Evolutionary conservation across 2,113 vertebrate species (phyloP).

Genomic region (Fulmarus glacialis): DNA sequence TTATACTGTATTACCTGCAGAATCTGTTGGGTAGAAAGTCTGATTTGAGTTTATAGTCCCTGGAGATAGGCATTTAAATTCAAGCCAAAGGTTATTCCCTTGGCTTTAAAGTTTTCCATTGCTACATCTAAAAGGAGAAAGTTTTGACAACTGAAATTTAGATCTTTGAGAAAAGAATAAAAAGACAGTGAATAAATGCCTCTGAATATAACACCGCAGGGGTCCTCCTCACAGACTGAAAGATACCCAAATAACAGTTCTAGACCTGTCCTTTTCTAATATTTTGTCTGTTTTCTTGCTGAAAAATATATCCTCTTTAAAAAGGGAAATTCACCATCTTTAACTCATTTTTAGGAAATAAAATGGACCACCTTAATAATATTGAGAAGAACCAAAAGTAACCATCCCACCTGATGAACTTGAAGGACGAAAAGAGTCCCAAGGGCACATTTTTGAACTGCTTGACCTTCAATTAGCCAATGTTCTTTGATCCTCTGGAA

Average conservation of each 20-base stretch:
- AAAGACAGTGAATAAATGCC: slow-evolving; percentile 24
- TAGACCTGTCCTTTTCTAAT: background rate
- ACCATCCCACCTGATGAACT: background rate
- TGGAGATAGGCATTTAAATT: slow-evolving; percentile 7
- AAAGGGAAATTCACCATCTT: background rate
- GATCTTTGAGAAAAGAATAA: slow-evolving; percentile 23
- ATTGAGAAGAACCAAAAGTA: background rate
- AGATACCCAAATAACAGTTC: background rate
- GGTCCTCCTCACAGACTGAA: background rate
- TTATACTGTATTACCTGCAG: background rate
- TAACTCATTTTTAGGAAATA: background rate
- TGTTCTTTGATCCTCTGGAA: background rate
- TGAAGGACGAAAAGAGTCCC: background rate
- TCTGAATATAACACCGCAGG: background rate
- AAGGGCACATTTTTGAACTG: background rate
- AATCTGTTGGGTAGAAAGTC: background rate
- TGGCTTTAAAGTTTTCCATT: background rate
- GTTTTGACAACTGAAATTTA: slow-evolving; percentile 49
- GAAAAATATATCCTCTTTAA: background rate
- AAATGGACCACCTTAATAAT: background rate
- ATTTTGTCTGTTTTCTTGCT: background rate
- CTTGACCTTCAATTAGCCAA: background rate
- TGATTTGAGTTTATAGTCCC: background rate
- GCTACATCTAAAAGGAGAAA: slow-evolving; percentile 6
- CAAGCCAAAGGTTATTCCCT: slow-evolving; percentile 14